phyloP scores from a whole-genome alignment of 2,888 invertebrate genomes.

The Drosophila buzzatii region DNA sequence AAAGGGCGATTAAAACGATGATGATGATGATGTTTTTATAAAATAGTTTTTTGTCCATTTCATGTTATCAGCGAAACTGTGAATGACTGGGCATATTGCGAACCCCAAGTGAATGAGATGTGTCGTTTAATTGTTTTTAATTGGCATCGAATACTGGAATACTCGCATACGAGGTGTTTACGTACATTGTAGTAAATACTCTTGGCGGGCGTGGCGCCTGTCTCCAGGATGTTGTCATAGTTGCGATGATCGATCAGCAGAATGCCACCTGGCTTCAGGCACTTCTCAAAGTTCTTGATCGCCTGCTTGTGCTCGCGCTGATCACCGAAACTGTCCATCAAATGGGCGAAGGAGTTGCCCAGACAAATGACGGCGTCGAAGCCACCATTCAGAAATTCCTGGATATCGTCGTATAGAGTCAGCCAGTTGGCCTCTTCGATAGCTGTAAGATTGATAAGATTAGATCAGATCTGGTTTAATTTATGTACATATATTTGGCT shows the following conservation, averaged over 20 bases:
- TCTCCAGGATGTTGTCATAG: conserved; percentile 92
- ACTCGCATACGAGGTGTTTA: conserved; percentile 52
- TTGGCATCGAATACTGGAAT: conserved; percentile 13
- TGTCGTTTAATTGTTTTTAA: conserved; percentile 63
- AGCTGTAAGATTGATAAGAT: conserved; percentile 86
- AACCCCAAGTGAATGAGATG: conserved; percentile 22
- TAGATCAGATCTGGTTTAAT: neutral
- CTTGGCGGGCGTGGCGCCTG: conserved; percentile 91
- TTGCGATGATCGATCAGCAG: conserved; percentile 95
- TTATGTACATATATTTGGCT: neutral
- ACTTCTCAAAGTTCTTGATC: conserved; percentile 91
- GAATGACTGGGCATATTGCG: conserved; percentile 40
- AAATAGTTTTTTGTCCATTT: conserved; percentile 25
- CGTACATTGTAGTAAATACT: conserved; percentile 96
- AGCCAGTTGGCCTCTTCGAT: conserved; percentile 97
- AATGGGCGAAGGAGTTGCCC: conserved; percentile 96
- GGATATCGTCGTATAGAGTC: conserved; percentile 91
- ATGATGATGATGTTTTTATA: conserved; percentile 18
- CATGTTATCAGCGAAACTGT: conserved; percentile 48
- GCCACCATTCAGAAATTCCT: conserved; percentile 87
- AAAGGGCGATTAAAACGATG: conserved; percentile 23
- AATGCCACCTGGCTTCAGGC: conserved; percentile 94
- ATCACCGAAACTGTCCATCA: conserved; percentile 92
- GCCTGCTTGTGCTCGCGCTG: conserved; percentile 93
- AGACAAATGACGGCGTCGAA: conserved; percentile 96